These are phyloP conservation scores for Trinorchestia longiramus DNA, from an alignment of 1,140 invertebrate genomes.

Conservation along the genomic window DNA sequence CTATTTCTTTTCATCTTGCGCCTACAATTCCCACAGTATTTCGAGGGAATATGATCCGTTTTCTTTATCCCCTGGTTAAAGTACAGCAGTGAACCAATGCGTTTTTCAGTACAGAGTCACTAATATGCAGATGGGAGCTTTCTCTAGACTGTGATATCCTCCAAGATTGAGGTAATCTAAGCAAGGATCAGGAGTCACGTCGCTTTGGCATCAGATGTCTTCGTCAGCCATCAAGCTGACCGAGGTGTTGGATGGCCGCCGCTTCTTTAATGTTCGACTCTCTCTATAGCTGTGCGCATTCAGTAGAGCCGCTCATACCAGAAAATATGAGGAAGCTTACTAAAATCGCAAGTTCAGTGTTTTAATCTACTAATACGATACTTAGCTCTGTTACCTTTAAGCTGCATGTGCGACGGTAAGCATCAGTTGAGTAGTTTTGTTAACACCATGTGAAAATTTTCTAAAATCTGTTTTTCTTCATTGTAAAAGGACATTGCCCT, in stretches of 20 bases:
- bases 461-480: neutral
- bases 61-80: neutral
- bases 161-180: neutral
- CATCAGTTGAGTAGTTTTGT: neutral
- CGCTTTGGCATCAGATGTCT: slow-evolving; percentile 31
- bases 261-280: neutral
- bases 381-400: neutral
- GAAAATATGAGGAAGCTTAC: neutral
- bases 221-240: neutral
- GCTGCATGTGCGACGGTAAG: neutral
- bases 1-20: neutral
- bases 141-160: neutral
- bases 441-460: neutral
- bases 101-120: neutral
- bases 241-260: neutral
- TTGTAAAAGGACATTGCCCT: too few species aligned
- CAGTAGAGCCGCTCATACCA: neutral
- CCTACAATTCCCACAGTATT: neutral
- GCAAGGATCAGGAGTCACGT: slow-evolving; percentile 13
- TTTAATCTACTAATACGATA: neutral
- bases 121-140: slow-evolving; percentile 50
- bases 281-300: neutral
- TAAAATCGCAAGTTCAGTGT: neutral
- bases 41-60: neutral
- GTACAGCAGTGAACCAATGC: neutral